A percentile compares a stretch with the other conserved stretches of the same genome.
phyloP scores from a whole-genome alignment of 2,888 invertebrate genomes.

The Drosophila borborema region DNA sequence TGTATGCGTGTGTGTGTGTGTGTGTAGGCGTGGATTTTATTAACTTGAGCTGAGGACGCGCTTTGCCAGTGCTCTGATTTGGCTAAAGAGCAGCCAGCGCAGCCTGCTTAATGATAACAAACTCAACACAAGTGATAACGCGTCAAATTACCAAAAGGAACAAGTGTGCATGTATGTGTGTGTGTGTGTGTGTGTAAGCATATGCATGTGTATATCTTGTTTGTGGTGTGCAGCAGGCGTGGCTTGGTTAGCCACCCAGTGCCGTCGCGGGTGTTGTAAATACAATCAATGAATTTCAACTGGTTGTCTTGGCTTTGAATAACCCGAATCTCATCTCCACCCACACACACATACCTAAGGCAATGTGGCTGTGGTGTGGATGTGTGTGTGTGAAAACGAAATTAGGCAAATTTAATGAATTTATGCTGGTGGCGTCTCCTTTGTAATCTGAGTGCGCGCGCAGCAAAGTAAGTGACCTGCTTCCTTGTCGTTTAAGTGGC shows the following conservation, averaged over 20 bases:
- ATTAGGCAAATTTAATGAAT: conserved; percentile 82
- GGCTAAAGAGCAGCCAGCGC: conserved; percentile 72
- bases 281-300: conserved; percentile 82
- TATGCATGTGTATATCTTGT: conserved; percentile 13
- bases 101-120: conserved; percentile 79
- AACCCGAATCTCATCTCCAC: conserved; percentile 25
- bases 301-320: conserved; percentile 66
- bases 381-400: conserved; percentile 56
- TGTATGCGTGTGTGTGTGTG: conserved; percentile 39
- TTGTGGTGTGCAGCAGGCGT: conserved; percentile 10
- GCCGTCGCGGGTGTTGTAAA: conserved; percentile 75
- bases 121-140: conserved; percentile 82
- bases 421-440: conserved; percentile 80
- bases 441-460: conserved; percentile 78
- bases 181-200: conserved; percentile 12
- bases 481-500: conserved; percentile 72
- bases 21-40: conserved; percentile 61
- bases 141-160: conserved; percentile 79
- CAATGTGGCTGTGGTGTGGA: conserved; percentile 37
- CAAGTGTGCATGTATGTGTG: conserved; percentile 1
- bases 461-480: conserved; percentile 76
- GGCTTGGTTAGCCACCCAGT: conserved; percentile 37
- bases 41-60: conserved; percentile 61
- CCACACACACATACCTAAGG: conserved; percentile 25
- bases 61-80: conserved; percentile 65